Percentiles rank a stretch among this genome's conserved stretches.
phyloP scores from a whole-genome alignment of 2,113 vertebrate genomes.

The Mystacornis crossleyi region DNA sequence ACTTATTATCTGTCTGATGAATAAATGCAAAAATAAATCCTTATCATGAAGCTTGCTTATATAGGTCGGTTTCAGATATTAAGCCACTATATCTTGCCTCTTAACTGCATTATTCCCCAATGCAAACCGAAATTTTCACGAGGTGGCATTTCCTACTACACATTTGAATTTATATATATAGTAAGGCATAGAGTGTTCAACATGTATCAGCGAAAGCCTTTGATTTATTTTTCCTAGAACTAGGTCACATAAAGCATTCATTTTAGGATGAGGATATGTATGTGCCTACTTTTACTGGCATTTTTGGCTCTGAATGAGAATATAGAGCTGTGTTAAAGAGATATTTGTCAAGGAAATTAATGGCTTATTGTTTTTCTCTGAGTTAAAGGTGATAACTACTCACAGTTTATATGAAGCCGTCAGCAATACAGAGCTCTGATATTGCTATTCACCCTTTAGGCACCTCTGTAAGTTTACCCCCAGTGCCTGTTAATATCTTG shows the following conservation, averaged over 20 bases:
- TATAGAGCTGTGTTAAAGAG: not conserved
- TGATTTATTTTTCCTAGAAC: conserved; percentile 55
- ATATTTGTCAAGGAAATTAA: conserved; percentile 21
- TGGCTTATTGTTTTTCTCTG: conserved; percentile 7
- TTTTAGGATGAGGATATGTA: not conserved
- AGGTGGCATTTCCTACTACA: conserved; percentile 14
- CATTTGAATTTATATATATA: conserved; percentile 58
- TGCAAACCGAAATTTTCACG: conserved; percentile 45
- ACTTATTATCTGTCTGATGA: conserved; percentile 48
- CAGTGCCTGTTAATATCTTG: not conserved
- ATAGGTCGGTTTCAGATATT: conserved; percentile 42
- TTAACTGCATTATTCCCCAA: conserved; percentile 33
- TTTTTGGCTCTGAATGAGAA: not conserved
- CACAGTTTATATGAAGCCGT: not conserved
- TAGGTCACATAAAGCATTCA: conserved; percentile 35
- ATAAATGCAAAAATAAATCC: conserved; percentile 65
- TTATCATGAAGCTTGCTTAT: conserved; percentile 47
- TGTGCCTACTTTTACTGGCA: not conserved
- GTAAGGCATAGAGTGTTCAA: not conserved
- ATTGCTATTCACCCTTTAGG: not conserved
- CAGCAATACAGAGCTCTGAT: not conserved
- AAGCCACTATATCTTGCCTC: conserved; percentile 56
- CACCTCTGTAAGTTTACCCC: not conserved
- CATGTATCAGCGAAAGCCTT: conserved; percentile 25
- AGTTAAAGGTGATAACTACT: conserved; percentile 33